Base-by-base conservation (phyloP, 2,113 vertebrate genomes). In the Lophius piscatorius region DNA sequence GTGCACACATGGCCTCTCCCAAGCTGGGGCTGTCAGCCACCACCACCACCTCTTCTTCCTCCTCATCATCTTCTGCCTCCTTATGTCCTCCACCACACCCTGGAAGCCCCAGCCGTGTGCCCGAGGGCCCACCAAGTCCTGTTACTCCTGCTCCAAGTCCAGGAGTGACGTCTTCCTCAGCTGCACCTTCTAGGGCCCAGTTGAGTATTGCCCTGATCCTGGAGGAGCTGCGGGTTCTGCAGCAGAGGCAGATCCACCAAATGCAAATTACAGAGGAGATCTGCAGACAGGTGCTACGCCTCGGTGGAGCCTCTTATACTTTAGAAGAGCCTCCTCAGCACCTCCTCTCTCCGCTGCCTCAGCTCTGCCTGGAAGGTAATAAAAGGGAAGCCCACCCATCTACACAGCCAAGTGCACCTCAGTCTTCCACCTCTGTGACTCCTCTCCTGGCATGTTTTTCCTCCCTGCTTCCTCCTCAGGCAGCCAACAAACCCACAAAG, bases 261-360 rank as follows among this genome's bases (percentile, higher is more conserved):
- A 95, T 97, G 95, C 94, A 96, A 75, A 95, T 97, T 89, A 96
- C 94, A 0, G 94, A 97, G 66, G 94, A 96, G 82, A 97, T 97
- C 61, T 97, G 95, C 70, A 90, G 94, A 36, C 95, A 97, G 80
- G 94, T 97, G 22, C 80, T 97, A 23, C 90, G 94, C 33, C 86
- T 97, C 2, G 94, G 94, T n/a, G 90, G 83, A 31, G 76, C 89
- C 1, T 75, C 92, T 18, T 91, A 81, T 84, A 87, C 77, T 46
- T 83, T 62, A 65, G 94, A 84, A 49, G 78, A 57, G 50, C 91
- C 77, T 1, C 38, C 82, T 76, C 93, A 89, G 49, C 78, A 87
- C 64, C 71, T 78, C 33, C 78, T 88, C 11, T 69, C 87, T 29
- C 59, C 87, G 1, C 48, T 89, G 61, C 82, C 89, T 36, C 89